Evolutionary conservation across 2,888 invertebrate genomes (phyloP).

Genomic region (Lithophane leautieri): DNA sequence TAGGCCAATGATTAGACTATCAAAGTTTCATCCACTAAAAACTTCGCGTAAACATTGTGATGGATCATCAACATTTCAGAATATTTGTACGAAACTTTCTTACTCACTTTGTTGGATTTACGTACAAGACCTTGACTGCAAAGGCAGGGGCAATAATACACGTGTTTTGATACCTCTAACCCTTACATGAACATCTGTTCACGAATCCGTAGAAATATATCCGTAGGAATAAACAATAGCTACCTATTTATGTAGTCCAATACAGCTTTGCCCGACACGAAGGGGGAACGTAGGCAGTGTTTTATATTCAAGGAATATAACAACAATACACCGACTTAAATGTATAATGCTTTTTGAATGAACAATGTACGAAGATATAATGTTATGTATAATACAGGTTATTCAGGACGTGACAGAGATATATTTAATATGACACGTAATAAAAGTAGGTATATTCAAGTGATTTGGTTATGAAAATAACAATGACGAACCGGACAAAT

Average conservation of each 20-base stretch:
- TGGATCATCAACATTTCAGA: background rate
- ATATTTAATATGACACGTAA: conserved; percentile 13
- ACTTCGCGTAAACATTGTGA: conserved; percentile 26
- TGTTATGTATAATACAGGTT: conserved; percentile 43
- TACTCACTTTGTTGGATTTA: background rate
- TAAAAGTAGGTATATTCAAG: background rate
- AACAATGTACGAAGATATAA: conserved; percentile 57
- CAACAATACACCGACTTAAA: conserved; percentile 67
- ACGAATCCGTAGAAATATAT: conserved; percentile 49
- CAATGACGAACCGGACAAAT: background rate
- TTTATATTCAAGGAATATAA: conserved; percentile 71
- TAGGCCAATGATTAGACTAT: conserved; percentile 45
- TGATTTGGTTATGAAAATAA: conserved; percentile 15
- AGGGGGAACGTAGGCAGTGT: conserved; percentile 61
- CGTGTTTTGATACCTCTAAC: conserved; percentile 21
- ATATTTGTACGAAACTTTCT: conserved; percentile 6
- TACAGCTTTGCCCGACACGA: conserved; percentile 56
- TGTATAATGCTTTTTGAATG: conserved; percentile 71
- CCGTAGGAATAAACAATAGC: conserved; percentile 55
- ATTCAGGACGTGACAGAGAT: conserved; percentile 45
- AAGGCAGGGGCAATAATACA: conserved; percentile 2
- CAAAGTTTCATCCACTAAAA: conserved; percentile 35
- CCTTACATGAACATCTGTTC: conserved; percentile 37
- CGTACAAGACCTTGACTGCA: conserved; percentile 2
- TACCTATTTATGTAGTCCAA: conserved; percentile 35